Percentiles rank a stretch among this genome's conserved stretches.
These are phyloP conservation scores for Tachina grossa DNA, from an alignment of 2,888 invertebrate genomes.

Conservation along the genomic window DNA sequence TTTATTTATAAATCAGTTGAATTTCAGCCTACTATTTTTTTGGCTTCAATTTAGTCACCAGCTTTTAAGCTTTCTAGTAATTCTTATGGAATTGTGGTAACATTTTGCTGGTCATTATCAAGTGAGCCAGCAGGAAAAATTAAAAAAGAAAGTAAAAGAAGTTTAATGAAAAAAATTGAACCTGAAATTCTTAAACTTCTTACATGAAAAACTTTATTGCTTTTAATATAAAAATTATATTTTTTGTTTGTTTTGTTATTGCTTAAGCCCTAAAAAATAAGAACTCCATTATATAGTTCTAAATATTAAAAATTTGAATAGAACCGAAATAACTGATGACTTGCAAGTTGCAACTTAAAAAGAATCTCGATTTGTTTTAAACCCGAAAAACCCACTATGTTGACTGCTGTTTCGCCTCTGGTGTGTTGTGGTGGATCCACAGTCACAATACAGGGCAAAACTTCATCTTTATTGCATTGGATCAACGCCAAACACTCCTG, in stretches of 20 bases:
- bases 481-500: no score
- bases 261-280: not conserved
- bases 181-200: constrained; percentile 3
- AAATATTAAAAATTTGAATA: no score
- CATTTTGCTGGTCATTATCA: constrained; percentile 41
- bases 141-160: not conserved
- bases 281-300: not conserved
- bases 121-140: constrained; percentile 37
- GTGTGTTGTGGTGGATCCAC: no score
- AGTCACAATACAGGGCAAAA: no score
- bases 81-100: constrained; percentile 1
- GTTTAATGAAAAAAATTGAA: not conserved
- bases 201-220: not conserved
- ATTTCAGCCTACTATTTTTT: constrained; percentile 29
- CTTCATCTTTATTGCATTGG: no score
- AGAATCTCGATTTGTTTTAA: no score
- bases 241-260: not conserved
- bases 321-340: no score
- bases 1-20: constrained; percentile 44
- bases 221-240: constrained; percentile 10
- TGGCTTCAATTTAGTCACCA: not conserved
- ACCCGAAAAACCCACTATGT: no score
- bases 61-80: not conserved
- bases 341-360: no score
- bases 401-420: no score